phyloP scores from a whole-genome alignment of 2,797 vertebrate species.

The Kryptopterus vitreolus region DNA sequence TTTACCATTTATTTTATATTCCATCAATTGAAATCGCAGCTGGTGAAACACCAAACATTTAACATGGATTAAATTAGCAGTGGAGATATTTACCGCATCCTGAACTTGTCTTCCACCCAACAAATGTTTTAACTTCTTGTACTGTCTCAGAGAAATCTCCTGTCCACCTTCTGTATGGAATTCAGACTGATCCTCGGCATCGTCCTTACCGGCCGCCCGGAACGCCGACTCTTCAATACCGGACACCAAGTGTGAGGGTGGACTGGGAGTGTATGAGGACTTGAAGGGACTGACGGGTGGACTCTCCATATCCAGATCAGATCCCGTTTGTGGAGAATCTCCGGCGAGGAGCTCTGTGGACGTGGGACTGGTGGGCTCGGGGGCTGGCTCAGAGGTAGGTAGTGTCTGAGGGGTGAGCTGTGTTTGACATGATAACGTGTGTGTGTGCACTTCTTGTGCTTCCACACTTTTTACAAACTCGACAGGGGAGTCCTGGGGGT shows the following conservation, averaged over 20 bases:
- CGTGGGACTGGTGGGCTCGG: constrained; percentile 35
- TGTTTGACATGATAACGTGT: background rate
- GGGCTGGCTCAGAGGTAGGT: background rate
- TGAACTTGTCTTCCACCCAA: constrained; percentile 53
- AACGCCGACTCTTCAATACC: constrained; percentile 2
- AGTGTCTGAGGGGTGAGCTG: background rate
- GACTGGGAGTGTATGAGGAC: background rate
- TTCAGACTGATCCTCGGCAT: constrained; percentile 51
- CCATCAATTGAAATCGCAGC: too few species aligned
- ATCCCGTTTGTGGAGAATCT: constrained; percentile 33
- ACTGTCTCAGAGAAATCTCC: constrained; percentile 64
- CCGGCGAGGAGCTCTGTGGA: constrained; percentile 45
- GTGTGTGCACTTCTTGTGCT: background rate
- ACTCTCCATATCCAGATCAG: constrained; percentile 40
- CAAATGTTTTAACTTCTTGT: constrained; percentile 59
- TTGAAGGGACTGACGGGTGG: constrained; percentile 32
- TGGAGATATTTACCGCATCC: constrained; percentile 58
- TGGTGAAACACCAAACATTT: background rate
- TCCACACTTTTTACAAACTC: background rate
- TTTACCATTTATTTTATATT: too few species aligned
- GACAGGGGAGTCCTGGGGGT: background rate
- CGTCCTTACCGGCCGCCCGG: constrained; percentile 30
- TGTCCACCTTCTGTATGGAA: constrained; percentile 48
- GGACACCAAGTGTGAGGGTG: constrained; percentile 28
- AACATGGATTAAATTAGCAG: background rate